Conservation (phyloP, 37 sponge, comb jelly and placozoan genomes). For the Theonella swinhoei region DNA sequence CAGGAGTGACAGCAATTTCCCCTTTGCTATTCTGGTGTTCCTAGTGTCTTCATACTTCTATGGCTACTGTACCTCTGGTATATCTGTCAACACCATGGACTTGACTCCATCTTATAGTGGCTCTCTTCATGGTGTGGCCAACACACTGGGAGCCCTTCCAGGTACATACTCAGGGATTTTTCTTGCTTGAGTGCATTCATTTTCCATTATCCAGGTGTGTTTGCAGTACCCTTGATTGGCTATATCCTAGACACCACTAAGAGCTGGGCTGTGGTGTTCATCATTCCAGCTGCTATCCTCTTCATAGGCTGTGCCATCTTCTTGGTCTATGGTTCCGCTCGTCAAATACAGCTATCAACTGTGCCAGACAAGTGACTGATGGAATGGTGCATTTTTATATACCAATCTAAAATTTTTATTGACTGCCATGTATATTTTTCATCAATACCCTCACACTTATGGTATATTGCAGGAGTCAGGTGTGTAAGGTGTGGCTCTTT, state of each 20-base stretch:
- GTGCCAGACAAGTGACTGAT: no score
- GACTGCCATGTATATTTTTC: no score
- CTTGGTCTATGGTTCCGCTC: conserved; percentile 18
- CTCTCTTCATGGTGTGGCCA: conserved; percentile 22
- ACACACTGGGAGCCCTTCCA: conserved; percentile 43
- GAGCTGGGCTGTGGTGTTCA: conserved; percentile 37
- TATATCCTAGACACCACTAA: conserved; percentile 13
- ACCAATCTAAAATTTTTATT: no score
- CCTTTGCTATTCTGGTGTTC: background rate
- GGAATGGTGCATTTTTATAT: no score
- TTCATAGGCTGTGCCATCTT: conserved; percentile 12
- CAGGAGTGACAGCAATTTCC: background rate
- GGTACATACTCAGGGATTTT: no score
- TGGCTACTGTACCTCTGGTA: conserved; percentile 18
- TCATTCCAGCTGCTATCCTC: background rate
- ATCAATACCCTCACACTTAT: no score
- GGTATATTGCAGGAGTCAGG: no score
- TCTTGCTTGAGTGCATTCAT: no score
- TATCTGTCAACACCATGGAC: conserved; percentile 30
- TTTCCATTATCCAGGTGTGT: conserved; percentile 26
- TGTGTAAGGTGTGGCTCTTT: no score
- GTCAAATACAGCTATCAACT: background rate
- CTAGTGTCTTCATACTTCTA: background rate
- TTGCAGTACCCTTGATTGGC: conserved; percentile 45
- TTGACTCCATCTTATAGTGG: conserved; percentile 37